A percentile compares a stretch with the other conserved stretches of the same genome.
phyloP scores from a whole-genome alignment of 2,113 vertebrate species.

The Aegithalos caudatus region DNA sequence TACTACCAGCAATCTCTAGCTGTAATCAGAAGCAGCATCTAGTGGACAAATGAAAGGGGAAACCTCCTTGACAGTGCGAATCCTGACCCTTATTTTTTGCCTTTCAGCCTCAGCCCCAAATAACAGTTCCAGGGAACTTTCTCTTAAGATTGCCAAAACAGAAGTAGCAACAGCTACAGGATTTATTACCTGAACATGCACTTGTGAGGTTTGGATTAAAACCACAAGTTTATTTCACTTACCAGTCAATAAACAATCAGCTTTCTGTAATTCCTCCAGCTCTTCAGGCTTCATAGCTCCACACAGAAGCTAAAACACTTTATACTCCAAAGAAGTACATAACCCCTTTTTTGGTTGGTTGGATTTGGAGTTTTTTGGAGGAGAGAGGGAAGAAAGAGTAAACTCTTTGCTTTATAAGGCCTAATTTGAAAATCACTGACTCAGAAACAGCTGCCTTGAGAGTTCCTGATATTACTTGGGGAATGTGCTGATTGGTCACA shows the following conservation, averaged over 20 bases:
- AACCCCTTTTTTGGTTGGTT: neutral
- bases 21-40: neutral
- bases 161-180: neutral
- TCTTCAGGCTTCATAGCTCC: neutral
- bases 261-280: neutral
- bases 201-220: neutral
- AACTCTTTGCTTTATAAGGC: neutral
- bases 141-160: neutral
- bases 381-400: fast-evolving
- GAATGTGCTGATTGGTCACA: neutral
- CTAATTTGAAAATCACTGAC: neutral
- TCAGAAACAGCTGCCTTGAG: fast-evolving
- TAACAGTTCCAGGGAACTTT: neutral
- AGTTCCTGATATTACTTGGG: neutral
- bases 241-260: neutral
- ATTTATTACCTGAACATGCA: neutral
- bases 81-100: neutral
- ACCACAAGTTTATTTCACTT: neutral
- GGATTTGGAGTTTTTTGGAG: neutral
- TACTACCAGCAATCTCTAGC: neutral
- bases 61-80: neutral
- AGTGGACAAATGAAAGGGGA: neutral
- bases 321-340: neutral
- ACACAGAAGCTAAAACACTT: neutral
- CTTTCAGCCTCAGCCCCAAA: neutral